A percentile compares a stretch with the other conserved stretches of the same genome.
phyloP scores from a whole-genome alignment of 2,888 invertebrate genomes.

The Hydraecia micacea region DNA sequence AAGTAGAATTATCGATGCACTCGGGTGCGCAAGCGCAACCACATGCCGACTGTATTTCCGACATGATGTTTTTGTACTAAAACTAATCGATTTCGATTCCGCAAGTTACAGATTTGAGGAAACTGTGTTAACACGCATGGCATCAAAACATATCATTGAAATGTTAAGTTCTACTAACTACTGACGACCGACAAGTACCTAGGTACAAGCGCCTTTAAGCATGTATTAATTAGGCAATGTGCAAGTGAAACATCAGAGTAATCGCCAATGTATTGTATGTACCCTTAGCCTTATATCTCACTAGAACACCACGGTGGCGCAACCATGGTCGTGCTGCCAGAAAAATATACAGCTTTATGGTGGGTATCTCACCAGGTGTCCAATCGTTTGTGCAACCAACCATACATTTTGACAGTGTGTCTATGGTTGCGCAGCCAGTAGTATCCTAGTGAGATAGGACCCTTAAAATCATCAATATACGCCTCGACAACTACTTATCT shows the following conservation, averaged over 20 bases:
- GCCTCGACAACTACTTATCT: background rate
- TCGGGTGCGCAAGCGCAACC: constrained; percentile 28
- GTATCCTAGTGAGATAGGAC: background rate
- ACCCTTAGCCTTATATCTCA: background rate
- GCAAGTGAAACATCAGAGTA: background rate
- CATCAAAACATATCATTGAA: background rate
- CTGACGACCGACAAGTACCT: background rate
- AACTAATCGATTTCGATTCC: constrained; percentile 36
- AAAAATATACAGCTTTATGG: background rate
- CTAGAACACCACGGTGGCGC: background rate
- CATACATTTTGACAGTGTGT: background rate
- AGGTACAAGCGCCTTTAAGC: background rate
- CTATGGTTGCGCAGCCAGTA: background rate
- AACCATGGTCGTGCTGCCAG: background rate
- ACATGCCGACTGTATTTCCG: constrained; percentile 37
- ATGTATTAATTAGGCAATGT: background rate
- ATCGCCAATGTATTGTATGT: background rate
- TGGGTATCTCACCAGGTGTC: background rate
- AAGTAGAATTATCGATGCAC: constrained; percentile 9
- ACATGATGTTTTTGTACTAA: constrained; percentile 34
- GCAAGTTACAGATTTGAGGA: constrained; percentile 36
- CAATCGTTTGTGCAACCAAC: too few species aligned
- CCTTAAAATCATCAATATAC: background rate
- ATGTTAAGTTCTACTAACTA: background rate
- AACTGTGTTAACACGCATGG: constrained; percentile 3